Percentiles rank a stretch among this genome's conserved stretches.
phyloP scores from a whole-genome alignment of 2,888 invertebrate species.

The Limnephilus rhombicus region DNA sequence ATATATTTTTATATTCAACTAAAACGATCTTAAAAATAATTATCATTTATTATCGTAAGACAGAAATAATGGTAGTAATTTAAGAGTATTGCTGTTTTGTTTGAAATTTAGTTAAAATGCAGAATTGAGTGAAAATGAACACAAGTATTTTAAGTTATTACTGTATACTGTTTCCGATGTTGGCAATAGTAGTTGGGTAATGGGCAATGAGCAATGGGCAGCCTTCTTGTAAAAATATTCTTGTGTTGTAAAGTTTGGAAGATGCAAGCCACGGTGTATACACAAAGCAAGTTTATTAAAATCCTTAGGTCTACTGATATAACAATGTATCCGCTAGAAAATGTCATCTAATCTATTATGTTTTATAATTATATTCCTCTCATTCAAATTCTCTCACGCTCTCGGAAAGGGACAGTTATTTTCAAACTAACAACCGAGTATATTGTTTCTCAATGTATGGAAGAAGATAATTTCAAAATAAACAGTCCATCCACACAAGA shows the following conservation, averaged over 20 bases:
- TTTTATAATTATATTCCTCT: conserved; percentile 50
- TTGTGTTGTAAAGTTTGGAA: conserved; percentile 24
- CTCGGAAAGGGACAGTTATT: background rate
- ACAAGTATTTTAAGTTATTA: background rate
- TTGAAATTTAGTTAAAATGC: background rate
- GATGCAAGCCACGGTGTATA: conserved; percentile 50
- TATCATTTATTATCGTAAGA: conserved; percentile 9
- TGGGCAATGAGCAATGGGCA: background rate
- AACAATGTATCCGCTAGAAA: conserved; percentile 57
- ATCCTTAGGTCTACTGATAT: conserved; percentile 60
- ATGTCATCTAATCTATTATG: conserved; percentile 53
- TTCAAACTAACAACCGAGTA: background rate
- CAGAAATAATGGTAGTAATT: background rate
- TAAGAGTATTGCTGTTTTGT: background rate
- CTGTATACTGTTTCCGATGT: background rate
- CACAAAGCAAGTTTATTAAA: conserved; percentile 41
- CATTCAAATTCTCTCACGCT: conserved; percentile 3
- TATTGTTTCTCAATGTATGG: background rate
- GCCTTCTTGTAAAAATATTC: conserved; percentile 27
- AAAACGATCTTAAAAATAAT: conserved; percentile 15
- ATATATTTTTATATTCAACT: conserved; percentile 21
- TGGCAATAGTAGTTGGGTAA: background rate
- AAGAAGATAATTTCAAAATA: background rate
- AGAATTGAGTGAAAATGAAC: background rate
- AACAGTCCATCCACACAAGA: background rate